Evolutionary conservation across 2,797 vertebrate species (phyloP).

Genomic region (Sorex maritimensis): DNA sequence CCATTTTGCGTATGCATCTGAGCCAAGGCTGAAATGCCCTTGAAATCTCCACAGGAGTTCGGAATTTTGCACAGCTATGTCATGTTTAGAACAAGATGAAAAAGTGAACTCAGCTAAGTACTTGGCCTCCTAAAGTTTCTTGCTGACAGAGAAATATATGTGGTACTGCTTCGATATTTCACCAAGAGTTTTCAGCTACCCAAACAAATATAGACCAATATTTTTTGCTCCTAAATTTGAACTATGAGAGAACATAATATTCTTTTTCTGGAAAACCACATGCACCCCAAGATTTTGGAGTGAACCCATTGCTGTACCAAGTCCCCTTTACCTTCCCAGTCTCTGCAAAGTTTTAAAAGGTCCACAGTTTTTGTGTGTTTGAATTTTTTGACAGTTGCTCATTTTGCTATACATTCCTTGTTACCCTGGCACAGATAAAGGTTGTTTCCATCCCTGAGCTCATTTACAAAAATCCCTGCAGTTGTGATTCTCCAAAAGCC

Average conservation of each 20-base stretch:
- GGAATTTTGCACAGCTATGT: conserved; percentile 43
- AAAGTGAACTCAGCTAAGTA: neutral
- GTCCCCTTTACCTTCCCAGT: neutral
- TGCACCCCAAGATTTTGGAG: neutral
- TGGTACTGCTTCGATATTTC: neutral
- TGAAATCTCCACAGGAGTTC: conserved; percentile 55
- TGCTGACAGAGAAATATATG: conserved; percentile 1
- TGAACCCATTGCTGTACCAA: neutral
- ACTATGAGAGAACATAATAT: neutral
- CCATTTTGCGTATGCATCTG: neutral
- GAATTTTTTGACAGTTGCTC: neutral
- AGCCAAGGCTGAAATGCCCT: conserved; percentile 14
- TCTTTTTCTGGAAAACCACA: neutral
- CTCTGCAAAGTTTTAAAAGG: neutral
- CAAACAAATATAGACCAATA: neutral
- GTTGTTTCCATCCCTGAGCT: neutral
- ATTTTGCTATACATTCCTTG: neutral
- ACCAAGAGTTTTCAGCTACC: neutral
- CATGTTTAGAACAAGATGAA: conserved; percentile 42
- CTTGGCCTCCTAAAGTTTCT: neutral
- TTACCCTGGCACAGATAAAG: neutral
- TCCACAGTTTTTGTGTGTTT: neutral
- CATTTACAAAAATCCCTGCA: neutral
- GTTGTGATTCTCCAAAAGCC: neutral
- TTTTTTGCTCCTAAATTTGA: neutral